Evolutionary conservation across 37 sponge, comb jelly and placozoan species (phyloP), one percentile per base, ranked within the genome.

Genomic region (Axinella damicornis): DNA sequence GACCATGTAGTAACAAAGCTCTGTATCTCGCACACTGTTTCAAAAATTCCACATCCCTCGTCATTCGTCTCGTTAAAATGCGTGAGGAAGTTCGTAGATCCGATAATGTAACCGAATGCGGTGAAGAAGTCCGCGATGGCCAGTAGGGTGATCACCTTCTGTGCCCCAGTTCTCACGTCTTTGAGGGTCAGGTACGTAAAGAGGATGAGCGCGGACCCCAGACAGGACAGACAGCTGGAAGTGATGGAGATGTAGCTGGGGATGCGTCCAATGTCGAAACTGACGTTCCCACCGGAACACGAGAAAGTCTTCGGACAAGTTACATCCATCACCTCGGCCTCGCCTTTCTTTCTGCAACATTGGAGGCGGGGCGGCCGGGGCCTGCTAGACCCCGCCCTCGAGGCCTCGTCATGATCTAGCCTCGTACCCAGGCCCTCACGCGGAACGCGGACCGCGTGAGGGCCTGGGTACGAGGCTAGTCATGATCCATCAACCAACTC

Each of bases 111-210:
- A 28, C 92, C 87, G 17, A 63, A 32, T 65, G 87, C 92, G 53
- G 69, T 86, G 63, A 81, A 55, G 38, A 91, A 73, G 61, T 91
- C 92, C 5, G 92, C 82, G 0, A 91, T 0, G 14, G 92, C 92
- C 17, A 91, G 24, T 1, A 83, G 62, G 5, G 87, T 58, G 57
- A 91, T 77, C 32, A 91, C 76, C 31, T 73, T 54, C 56, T 85
- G 80, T 0, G 91, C 59, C 0, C 71, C 64, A 27, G 91, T 81
- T n/a, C 91, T 53, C n/a, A 78, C 39, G 53, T 85, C 86, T 33
- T 81, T 85, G 60, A 85, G 80, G 17, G 67, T 1, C 20, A 67
- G 58, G 56, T 60, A 91, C 4, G 78, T 70, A 17, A 81, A n/a
- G 1, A 91, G 36, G 41, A 91, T 85, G 4, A 85, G 71, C 5